Evolutionary conservation across 2,888 invertebrate genomes (phyloP).

Genomic region (Baccha elongata): DNA sequence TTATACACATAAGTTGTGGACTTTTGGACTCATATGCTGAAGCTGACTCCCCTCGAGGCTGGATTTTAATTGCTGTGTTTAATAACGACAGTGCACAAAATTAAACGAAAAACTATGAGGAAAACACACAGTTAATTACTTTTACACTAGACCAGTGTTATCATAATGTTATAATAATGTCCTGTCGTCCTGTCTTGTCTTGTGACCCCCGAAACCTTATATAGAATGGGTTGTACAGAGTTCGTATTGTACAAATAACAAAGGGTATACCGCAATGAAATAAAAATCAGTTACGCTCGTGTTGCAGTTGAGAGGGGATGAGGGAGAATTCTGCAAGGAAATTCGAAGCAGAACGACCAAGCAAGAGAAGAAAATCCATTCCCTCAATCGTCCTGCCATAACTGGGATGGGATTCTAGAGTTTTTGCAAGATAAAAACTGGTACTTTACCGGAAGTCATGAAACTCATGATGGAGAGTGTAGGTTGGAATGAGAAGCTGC

Average conservation of each 20-base stretch:
- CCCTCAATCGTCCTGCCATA: not conserved
- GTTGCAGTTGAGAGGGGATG: slow-evolving; percentile 22
- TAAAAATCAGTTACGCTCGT: slow-evolving; percentile 25
- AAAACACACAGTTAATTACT: slow-evolving; percentile 59
- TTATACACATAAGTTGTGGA: not conserved
- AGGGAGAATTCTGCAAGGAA: slow-evolving; percentile 1
- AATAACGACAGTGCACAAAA: slow-evolving; percentile 10
- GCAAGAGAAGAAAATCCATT: slow-evolving; percentile 17
- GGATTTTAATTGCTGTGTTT: slow-evolving; percentile 44
- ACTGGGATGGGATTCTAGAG: slow-evolving; percentile 10
- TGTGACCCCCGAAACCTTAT: not conserved
- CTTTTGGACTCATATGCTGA: not conserved
- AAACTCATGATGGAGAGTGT: slow-evolving; percentile 57
- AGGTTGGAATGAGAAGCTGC: not conserved
- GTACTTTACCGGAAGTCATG: slow-evolving; percentile 66
- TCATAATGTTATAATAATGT: slow-evolving; percentile 63
- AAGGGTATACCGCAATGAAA: slow-evolving; percentile 23
- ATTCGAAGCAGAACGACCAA: slow-evolving; percentile 28
- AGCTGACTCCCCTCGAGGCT: not conserved
- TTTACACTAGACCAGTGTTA: slow-evolving; percentile 55
- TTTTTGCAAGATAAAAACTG: slow-evolving; percentile 62
- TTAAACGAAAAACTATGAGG: slow-evolving; percentile 1
- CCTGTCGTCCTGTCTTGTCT: slow-evolving; percentile 23
- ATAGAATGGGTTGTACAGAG: not conserved
- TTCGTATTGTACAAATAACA: slow-evolving; percentile 49